Conservation (phyloP, 2,113 vertebrate species). For the Podarcis muralis region DNA sequence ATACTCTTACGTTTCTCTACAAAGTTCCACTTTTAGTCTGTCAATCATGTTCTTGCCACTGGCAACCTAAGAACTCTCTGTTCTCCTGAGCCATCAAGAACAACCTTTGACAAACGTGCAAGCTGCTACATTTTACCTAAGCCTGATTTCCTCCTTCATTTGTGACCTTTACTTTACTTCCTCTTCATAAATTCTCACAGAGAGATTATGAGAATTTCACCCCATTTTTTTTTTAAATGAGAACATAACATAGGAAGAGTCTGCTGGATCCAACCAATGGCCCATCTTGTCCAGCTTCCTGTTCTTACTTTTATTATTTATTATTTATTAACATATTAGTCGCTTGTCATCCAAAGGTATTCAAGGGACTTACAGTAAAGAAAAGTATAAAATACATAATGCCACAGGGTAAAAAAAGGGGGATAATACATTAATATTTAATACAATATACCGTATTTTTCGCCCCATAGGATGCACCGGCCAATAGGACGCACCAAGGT, state of each 20-base stretch:
- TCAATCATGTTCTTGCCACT: not conserved
- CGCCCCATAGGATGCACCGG: too few relatives aligned
- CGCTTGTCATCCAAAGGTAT: too few relatives aligned
- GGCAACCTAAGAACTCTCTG: not conserved
- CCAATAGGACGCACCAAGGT: too few relatives aligned
- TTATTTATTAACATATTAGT: too few relatives aligned
- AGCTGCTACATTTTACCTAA: not conserved
- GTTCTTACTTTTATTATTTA: too few relatives aligned
- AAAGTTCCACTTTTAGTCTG: not conserved
- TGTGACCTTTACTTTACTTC: not conserved
- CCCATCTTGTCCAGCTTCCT: too few relatives aligned
- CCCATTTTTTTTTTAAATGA: not conserved
- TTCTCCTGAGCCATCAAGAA: not conserved
- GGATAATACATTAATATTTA: too few relatives aligned
- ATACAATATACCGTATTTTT: too few relatives aligned
- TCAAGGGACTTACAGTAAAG: too few relatives aligned
- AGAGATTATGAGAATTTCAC: not conserved
- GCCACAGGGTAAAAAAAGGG: too few relatives aligned
- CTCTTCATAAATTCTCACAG: not conserved
- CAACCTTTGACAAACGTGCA: not conserved
- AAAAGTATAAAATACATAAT: too few relatives aligned
- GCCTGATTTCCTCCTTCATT: not conserved
- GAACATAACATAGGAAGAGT: not conserved
- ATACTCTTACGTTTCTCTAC: not conserved
- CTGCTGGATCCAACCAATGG: too few relatives aligned